These are phyloP conservation scores for Erethizon dorsatum DNA, from an alignment of 2,797 vertebrate genomes.

Conservation along the genomic window DNA sequence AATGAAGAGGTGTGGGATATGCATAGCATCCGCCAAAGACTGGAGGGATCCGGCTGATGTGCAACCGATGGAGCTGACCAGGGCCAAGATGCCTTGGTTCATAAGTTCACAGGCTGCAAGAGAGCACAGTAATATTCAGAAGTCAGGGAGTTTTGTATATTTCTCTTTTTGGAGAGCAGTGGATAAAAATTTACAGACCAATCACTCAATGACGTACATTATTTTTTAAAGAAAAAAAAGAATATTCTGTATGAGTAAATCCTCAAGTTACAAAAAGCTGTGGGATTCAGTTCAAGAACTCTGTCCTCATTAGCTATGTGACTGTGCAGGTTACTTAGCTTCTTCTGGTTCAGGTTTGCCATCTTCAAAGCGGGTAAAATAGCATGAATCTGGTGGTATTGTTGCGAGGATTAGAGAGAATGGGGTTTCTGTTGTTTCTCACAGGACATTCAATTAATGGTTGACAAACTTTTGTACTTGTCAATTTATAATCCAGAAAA, in stretches of 20 bases:
- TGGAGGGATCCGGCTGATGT: constrained; percentile 97
- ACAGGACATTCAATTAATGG: background rate
- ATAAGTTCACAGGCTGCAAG: constrained; percentile 98
- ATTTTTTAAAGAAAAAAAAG: background rate
- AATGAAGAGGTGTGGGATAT: constrained; percentile 99
- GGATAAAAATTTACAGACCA: background rate
- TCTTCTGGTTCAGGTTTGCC: background rate
- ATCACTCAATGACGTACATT: background rate
- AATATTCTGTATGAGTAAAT: background rate
- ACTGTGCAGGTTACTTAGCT: background rate
- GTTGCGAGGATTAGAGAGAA: background rate
- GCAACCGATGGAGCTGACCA: constrained; percentile 98
- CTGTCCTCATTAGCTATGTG: background rate
- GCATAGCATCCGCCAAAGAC: constrained; percentile 98
- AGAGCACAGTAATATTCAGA: constrained; percentile 68
- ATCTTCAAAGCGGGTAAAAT: background rate
- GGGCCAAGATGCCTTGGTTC: constrained; percentile 99
- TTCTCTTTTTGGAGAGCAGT: background rate
- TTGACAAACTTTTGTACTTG: background rate
- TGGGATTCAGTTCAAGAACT: background rate
- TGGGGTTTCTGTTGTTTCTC: background rate
- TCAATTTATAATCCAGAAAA: constrained; percentile 24
- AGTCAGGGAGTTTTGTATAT: constrained; percentile 28
- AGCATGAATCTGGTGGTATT: background rate
- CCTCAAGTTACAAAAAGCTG: background rate